A percentile compares a stretch with the other conserved stretches of the same genome.
These are phyloP conservation scores for Ictalurus punctatus DNA, from an alignment of 2,113 vertebrate species.

Conservation along the genomic window DNA sequence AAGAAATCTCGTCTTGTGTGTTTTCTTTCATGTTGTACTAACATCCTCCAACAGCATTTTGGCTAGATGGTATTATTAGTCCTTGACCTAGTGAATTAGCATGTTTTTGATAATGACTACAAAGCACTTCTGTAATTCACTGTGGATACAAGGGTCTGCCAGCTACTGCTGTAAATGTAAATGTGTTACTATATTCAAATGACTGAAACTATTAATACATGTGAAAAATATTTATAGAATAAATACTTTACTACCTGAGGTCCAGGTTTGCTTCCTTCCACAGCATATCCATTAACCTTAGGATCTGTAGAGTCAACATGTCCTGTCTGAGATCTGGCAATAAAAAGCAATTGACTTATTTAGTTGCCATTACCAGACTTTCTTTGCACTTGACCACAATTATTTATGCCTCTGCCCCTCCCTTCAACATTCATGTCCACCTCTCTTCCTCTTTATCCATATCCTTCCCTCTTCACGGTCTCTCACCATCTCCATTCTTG, in stretches of 20 bases:
- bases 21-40: neutral
- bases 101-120: neutral
- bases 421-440: constrained; percentile 4
- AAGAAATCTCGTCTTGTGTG: neutral
- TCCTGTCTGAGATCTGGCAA: constrained; percentile 89
- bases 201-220: neutral
- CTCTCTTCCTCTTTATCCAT: neutral
- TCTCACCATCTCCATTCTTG: constrained; percentile 96
- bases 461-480: neutral
- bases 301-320: constrained; percentile 93
- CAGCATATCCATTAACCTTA: constrained; percentile 92
- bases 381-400: neutral
- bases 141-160: neutral
- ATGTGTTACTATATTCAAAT: neutral
- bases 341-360: constrained; percentile 11
- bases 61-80: neutral
- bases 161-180: neutral
- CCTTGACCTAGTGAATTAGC: neutral
- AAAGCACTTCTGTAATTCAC: neutral
- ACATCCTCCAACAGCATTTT: neutral
- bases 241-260: constrained; percentile 78
- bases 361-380: neutral
- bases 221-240: neutral
- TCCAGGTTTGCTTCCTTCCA: constrained; percentile 97
- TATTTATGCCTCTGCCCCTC: neutral